phyloP scores from a whole-genome alignment of 2,888 invertebrate species.

The Arctia plantaginis region DNA sequence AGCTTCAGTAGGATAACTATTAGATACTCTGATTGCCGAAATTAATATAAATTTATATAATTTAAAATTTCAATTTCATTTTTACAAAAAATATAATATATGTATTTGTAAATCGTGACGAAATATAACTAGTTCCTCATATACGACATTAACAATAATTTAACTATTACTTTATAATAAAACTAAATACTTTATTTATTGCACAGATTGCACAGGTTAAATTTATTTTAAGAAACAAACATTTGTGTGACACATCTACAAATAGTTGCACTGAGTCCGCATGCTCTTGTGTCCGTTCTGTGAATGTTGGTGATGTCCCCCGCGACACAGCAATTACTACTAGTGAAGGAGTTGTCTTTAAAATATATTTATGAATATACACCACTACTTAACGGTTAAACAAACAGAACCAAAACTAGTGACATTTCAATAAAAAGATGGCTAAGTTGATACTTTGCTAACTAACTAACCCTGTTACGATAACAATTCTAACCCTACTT shows the following conservation, averaged over 20 bases:
- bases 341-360: too few relatives aligned
- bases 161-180: neutral
- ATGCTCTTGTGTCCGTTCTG: neutral
- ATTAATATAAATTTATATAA: neutral
- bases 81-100: neutral
- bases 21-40: neutral
- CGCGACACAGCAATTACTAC: neutral
- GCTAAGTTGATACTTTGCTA: conserved; percentile 22
- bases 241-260: neutral
- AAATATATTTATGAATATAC: neutral
- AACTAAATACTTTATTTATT: neutral
- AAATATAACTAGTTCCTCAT: conserved; percentile 7
- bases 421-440: neutral
- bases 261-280: neutral
- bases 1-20: neutral
- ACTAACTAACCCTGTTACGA: conserved; percentile 38
- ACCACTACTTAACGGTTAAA: neutral
- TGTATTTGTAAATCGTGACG: neutral
- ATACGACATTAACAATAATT: neutral
- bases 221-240: neutral
- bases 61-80: neutral
- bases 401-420: neutral
- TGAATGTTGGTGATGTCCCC: neutral
- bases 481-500: conserved; percentile 17
- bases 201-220: neutral